Evolutionary conservation across 2,797 vertebrate species (phyloP).

Genomic region (Melanotaenia trifasciata): DNA sequence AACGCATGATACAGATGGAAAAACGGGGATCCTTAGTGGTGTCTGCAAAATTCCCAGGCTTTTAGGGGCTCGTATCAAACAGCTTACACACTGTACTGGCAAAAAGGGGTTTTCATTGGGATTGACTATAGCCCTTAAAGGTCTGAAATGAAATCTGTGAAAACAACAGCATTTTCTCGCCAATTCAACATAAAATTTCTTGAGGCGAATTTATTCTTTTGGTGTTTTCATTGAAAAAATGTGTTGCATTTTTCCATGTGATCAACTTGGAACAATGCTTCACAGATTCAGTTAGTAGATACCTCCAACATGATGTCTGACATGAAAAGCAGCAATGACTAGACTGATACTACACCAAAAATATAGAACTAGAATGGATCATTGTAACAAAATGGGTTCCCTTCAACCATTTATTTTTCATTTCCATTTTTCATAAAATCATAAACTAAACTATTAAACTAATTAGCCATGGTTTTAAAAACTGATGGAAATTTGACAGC

Average conservation of each 20-base stretch:
- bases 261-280: constrained; percentile 76
- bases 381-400: constrained; percentile 61
- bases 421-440: constrained; percentile 26
- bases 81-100: constrained; percentile 49
- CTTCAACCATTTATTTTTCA: constrained; percentile 44
- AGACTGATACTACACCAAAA: constrained; percentile 63
- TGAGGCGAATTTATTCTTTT: constrained; percentile 4
- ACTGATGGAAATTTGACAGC: constrained; percentile 47
- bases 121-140: constrained; percentile 75
- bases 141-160: constrained; percentile 82
- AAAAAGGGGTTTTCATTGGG: constrained; percentile 47
- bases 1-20: constrained; percentile 82
- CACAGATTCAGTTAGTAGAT: constrained; percentile 79
- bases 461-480: constrained; percentile 45
- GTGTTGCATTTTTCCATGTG: constrained; percentile 22
- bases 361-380: constrained; percentile 64
- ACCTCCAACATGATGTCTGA: constrained; percentile 71
- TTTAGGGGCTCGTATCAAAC: constrained; percentile 76
- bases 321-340: constrained; percentile 80
- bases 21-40: constrained; percentile 76
- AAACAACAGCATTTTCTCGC: constrained; percentile 73
- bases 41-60: constrained; percentile 76
- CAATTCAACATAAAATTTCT: constrained; percentile 23
- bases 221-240: constrained; percentile 26
- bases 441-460: constrained; percentile 33